These are phyloP conservation scores for Peromyscus attwateri DNA, from an alignment of 2,797 vertebrate genomes.

Conservation along the genomic window DNA sequence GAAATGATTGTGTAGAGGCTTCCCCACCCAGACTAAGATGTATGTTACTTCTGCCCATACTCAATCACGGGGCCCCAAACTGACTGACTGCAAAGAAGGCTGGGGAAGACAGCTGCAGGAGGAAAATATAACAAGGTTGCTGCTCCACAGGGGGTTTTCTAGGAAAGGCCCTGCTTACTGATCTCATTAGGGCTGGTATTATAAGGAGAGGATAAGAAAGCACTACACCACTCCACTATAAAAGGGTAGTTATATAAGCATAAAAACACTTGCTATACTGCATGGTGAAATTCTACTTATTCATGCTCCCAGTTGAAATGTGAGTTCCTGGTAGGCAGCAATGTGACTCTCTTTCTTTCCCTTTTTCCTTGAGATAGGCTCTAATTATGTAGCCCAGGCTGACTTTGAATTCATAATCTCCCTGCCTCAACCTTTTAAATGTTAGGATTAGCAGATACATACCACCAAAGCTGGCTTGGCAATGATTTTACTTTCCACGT, in stretches of 20 bases:
- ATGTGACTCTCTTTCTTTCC: neutral
- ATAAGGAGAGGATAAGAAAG: neutral
- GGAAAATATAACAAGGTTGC: slow-evolving; percentile 22
- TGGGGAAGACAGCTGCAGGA: neutral
- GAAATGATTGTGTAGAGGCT: neutral
- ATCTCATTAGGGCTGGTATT: neutral
- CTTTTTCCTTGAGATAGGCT: neutral
- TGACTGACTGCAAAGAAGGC: neutral
- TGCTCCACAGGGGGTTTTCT: neutral
- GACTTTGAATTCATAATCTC: neutral
- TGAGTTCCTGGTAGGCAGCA: neutral
- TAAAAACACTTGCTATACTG: neutral
- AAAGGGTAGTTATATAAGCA: neutral
- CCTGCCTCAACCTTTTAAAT: neutral
- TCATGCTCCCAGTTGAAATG: neutral
- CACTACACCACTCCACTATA: neutral
- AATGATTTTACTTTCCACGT: neutral
- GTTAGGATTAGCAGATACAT: neutral
- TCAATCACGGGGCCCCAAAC: neutral
- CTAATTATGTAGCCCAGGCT: neutral
- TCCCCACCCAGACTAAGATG: neutral
- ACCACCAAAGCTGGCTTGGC: neutral
- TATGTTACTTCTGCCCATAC: neutral
- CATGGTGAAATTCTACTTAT: slow-evolving; percentile 22
- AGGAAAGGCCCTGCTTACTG: neutral